Evolutionary conservation across 2,797 vertebrate genomes (phyloP), one percentile per base, ranked within the genome.

Genomic region (Eidolon dupreanum): DNA sequence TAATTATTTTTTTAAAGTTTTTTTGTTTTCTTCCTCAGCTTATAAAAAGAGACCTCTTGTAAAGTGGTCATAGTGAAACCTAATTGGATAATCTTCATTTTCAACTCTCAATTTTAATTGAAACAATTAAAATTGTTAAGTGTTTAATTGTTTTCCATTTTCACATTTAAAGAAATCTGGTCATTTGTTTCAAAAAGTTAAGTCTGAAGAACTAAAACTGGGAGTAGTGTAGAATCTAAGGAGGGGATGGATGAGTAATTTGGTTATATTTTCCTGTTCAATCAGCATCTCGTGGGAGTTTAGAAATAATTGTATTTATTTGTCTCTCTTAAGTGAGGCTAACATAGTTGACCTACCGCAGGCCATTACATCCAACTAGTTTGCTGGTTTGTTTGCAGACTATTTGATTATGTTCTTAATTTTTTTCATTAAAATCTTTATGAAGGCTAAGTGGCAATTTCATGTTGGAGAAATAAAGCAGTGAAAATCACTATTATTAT

Each of bases 361-460:
- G 94, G 38, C 8, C 49, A 49, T 95, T 95, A 95, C 36, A 97
- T 15, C 28, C 96, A 97, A 73, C 71, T 94, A 95, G 78, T 96
- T 73, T 96, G 20, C 41, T 97, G 94, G 97, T 96, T 84, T 95
- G 65, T 97, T 98, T 97, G 93, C 73, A 95, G 93, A 95, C 84
- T 41, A 77, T 98, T 98, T 98, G 81, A 95, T 83, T 97, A 93
- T 96, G 91, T 92, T 93, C 68, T 96, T 96, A 96, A 94, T 96
- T 89, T 93, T 97, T 98, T 97, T 97, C 90, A 97, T 92, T 95
- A 93, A 96, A 94, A 51, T 86, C 95, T 89, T 97, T 95, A 90
- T 97, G 92, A 97, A 95, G 90, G 95, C 95, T 97, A 98, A 97
- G 96, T 97, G 96, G 96, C 88, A 97, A 97, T 97, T 97, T 97